Evolutionary conservation across 2,113 vertebrate genomes (phyloP).

Genomic region (Heterotilapia buettikoferi): DNA sequence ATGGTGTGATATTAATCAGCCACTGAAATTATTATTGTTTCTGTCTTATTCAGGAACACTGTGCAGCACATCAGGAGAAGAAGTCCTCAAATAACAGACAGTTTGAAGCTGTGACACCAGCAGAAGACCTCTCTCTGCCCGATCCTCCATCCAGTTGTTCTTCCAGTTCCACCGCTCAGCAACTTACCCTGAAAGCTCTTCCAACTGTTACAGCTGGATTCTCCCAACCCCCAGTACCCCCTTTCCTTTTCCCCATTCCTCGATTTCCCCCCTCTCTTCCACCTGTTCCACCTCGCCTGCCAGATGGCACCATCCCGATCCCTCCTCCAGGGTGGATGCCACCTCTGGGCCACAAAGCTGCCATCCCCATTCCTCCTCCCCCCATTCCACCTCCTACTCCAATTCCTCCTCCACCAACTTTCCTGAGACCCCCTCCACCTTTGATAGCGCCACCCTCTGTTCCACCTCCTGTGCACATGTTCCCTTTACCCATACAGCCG

Average conservation of each 20-base stretch:
- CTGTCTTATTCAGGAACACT: conserved; percentile 67
- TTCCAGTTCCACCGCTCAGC: background rate
- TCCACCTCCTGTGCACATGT: conserved; percentile 67
- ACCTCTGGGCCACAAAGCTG: background rate
- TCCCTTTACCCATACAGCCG: conserved; percentile 69
- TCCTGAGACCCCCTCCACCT: conserved; percentile 39
- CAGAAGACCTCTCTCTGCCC: background rate
- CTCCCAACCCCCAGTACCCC: background rate
- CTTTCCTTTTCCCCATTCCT: conserved; percentile 29
- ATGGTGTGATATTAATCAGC: background rate
- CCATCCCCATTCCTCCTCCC: conserved; percentile 60
- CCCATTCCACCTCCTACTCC: background rate
- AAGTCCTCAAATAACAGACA: conserved; percentile 75
- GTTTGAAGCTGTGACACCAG: conserved; percentile 67
- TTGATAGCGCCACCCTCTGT: conserved; percentile 19
- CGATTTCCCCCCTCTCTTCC: conserved; percentile 31
- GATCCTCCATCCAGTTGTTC: background rate
- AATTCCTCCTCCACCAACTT: conserved; percentile 26
- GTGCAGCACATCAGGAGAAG: conserved; percentile 77
- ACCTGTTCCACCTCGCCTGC: conserved; percentile 41
- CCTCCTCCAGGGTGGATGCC: conserved; percentile 23
- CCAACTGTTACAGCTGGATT: background rate
- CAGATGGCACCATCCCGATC: conserved; percentile 53
- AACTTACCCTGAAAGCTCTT: background rate
- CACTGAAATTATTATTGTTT: background rate